A percentile compares a stretch with the other conserved stretches of the same genome.
Evolutionary conservation across 2,113 vertebrate species (phyloP).

Genomic region (Maccullochella peelii): DNA sequence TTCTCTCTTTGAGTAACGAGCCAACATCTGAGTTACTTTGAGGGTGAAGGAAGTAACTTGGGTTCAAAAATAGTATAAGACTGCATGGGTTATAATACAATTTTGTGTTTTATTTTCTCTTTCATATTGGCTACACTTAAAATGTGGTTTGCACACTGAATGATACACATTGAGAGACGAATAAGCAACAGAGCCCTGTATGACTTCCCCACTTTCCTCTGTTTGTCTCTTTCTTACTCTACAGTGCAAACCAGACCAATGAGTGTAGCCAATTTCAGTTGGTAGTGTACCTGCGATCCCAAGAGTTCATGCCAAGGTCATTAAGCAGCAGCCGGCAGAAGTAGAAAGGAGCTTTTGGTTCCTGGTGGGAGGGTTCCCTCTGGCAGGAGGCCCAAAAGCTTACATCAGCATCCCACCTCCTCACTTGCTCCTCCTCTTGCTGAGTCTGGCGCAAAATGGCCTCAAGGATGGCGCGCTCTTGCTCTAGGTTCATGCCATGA

Average conservation of each 20-base stretch:
- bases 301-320: constrained; percentile 98
- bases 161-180: background rate
- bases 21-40: constrained; percentile 56
- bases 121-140: background rate
- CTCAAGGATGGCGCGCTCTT: constrained; percentile 88
- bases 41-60: constrained; percentile 17
- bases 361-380: constrained; percentile 84
- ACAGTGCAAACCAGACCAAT: background rate
- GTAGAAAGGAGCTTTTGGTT: constrained; percentile 93
- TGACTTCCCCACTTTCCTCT: background rate
- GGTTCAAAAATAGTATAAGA: constrained; percentile 9
- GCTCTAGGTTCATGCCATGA: constrained; percentile 89
- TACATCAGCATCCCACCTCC: constrained; percentile 77
- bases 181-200: background rate
- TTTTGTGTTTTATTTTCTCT: background rate
- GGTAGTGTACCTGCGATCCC: constrained; percentile 92
- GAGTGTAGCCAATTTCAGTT: background rate
- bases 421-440: constrained; percentile 88
- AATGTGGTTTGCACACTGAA: background rate
- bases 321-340: constrained; percentile 94
- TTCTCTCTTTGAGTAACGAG: constrained; percentile 54
- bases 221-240: background rate
- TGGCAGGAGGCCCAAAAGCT: constrained; percentile 83
- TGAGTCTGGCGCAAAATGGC: constrained; percentile 87
- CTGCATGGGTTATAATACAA: background rate